phyloP scores from a whole-genome alignment of 2,888 invertebrate genomes.

The Charanyca ferruginea region DNA sequence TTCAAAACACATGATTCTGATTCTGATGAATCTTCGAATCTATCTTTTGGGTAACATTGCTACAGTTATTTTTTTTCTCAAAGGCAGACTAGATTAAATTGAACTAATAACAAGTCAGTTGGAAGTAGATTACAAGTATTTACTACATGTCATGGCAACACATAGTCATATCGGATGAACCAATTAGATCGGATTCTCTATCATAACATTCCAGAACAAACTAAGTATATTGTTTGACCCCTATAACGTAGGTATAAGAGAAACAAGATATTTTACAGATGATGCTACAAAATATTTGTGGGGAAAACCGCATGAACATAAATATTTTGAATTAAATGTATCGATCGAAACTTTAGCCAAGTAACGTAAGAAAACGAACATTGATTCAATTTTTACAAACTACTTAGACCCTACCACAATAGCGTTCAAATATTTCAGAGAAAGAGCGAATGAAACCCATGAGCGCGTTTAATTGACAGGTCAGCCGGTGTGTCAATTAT shows the following conservation, averaged over 20 bases:
- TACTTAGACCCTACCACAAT: constrained; percentile 8
- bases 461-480: constrained; percentile 86
- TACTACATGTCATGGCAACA: constrained; percentile 7
- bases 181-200: constrained; percentile 28
- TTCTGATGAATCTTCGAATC: constrained; percentile 7
- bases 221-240: constrained; percentile 11
- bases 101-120: constrained; percentile 1
- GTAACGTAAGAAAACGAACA: not conserved
- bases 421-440: constrained; percentile 53
- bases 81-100: not conserved
- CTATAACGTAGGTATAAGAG: constrained; percentile 7
- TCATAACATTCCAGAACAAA: constrained; percentile 17
- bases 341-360: not conserved
- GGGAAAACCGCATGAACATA: not conserved
- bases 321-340: not conserved
- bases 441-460: constrained; percentile 69
- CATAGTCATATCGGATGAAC: constrained; percentile 22
- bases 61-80: not conserved
- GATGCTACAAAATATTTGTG: not conserved
- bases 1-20: not conserved
- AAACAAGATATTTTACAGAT: not conserved
- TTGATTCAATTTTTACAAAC: constrained; percentile 13
- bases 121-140: not conserved
- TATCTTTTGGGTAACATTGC: not conserved
- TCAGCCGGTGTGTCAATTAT: constrained; percentile 90